Evolutionary conservation across 1,140 invertebrate species (phyloP), one percentile per base, ranked within the genome.

Genomic region (Lasaia peninsularis): DNA sequence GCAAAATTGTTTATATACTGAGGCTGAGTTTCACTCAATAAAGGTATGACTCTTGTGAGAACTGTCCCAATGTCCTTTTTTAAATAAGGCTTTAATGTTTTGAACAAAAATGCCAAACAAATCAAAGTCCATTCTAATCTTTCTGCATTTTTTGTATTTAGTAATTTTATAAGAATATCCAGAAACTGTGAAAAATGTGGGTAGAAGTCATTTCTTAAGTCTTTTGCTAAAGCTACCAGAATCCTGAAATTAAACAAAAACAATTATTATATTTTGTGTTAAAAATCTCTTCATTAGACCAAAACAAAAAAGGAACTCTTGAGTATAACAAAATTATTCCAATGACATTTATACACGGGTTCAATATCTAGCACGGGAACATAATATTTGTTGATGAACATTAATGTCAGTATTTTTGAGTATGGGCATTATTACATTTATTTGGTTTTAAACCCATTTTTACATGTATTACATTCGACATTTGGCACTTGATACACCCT

Each of bases 1-100:
- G 96, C 96, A 92, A 98, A 98, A 78, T 94, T 94, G 63, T 94
- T 94, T n/a, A 98, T 93, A 75, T 97, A 96, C 52, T 92, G 90
- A 54, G 95, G 95, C 63, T 92, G 91, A 3, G 89, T 86, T 48
- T 94, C 92, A 62, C 92, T 93, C 5, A 98, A 75, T 0, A 98
- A 77, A 0, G 95, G 95, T 16, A 96, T 81, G 34, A 97, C 92
- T 34, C 93, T 89, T 49, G 93, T 92, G 60, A 97, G 93, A 0
- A 97, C 92, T 24, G 91, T 90, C 34, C 92, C 89, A 40, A 98
- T 92, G 79, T 98, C 94, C 75, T 93, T 94, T 2, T 97, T 92
- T 50, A 98, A 89, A 75, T 93, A 94, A 12, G 94, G 90, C 92
- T 96, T 96, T 10, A 98, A 85, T 56, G 94, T 94, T 90, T 98